Percentiles rank a stretch among this genome's conserved stretches.
Conservation (phyloP, 2,888 invertebrate species). For the Cotesia congregata region DNA sequence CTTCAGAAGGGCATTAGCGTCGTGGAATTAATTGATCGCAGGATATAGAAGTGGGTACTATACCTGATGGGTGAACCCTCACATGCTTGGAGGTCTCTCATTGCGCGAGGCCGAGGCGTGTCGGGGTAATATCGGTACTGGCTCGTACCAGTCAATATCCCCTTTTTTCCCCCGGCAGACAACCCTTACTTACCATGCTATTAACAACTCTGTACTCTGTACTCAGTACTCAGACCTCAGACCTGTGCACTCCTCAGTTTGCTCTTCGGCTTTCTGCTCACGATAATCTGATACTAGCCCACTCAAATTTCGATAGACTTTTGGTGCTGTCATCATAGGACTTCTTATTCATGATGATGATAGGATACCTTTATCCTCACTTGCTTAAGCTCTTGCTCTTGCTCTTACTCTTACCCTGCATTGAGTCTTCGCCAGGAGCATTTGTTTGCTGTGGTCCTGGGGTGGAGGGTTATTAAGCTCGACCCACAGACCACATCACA, state of each 20-base stretch:
- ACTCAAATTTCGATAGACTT: constrained; percentile 3
- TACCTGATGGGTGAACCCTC: constrained; percentile 52
- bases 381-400: neutral
- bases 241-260: constrained; percentile 23
- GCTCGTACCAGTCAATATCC: constrained; percentile 65
- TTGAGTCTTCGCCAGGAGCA: constrained; percentile 53
- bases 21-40: constrained; percentile 68
- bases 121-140: constrained; percentile 67
- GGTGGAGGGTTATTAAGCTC: constrained; percentile 67
- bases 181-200: constrained; percentile 33
- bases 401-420: constrained; percentile 20
- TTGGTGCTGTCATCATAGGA: neutral
- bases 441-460: constrained; percentile 67
- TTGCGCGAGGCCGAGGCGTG: constrained; percentile 48
- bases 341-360: neutral
- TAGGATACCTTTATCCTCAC: neutral
- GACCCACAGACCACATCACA: constrained; percentile 69
- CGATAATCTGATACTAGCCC: constrained; percentile 1
- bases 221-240: constrained; percentile 34
- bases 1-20: constrained; percentile 67
- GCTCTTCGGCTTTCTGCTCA: constrained; percentile 10
- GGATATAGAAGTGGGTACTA: constrained; percentile 61
- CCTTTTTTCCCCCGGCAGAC: constrained; percentile 39
- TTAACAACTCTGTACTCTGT: constrained; percentile 11
- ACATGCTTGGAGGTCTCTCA: constrained; percentile 46